Evolutionary conservation across 2,113 vertebrate species (phyloP).

Genomic region (Otis tarda): DNA sequence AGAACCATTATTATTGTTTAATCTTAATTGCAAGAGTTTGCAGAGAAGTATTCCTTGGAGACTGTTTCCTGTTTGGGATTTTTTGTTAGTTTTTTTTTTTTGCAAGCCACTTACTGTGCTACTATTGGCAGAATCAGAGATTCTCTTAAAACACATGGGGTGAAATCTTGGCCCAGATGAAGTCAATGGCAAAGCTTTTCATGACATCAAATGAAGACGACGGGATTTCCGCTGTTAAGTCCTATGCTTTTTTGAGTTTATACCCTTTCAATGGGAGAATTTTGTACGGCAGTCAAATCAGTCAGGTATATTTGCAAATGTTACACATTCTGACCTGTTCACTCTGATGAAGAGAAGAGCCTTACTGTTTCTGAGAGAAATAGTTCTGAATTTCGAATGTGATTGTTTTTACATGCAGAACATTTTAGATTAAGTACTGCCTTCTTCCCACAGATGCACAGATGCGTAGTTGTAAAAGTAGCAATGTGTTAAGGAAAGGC

Average conservation of each 20-base stretch:
- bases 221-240: neutral
- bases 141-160: neutral
- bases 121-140: neutral
- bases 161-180: neutral
- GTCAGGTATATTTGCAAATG: neutral
- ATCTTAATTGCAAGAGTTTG: neutral
- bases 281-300: neutral
- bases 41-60: neutral
- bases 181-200: neutral
- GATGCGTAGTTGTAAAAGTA: conserved; percentile 16
- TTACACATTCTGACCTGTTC: neutral
- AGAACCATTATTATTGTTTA: neutral
- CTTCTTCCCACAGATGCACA: conserved; percentile 17
- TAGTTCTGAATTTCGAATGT: neutral
- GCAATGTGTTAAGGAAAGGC: conserved; percentile 16
- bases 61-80: neutral
- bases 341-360: neutral
- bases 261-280: neutral
- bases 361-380: neutral
- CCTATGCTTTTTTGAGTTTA: neutral
- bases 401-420: neutral
- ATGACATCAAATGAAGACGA: neutral
- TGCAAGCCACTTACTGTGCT: neutral
- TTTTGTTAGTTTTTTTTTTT: neutral
- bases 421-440: conserved; percentile 11